Evolutionary conservation across 2,888 invertebrate genomes (phyloP).

Genomic region (Melieria picta): DNA sequence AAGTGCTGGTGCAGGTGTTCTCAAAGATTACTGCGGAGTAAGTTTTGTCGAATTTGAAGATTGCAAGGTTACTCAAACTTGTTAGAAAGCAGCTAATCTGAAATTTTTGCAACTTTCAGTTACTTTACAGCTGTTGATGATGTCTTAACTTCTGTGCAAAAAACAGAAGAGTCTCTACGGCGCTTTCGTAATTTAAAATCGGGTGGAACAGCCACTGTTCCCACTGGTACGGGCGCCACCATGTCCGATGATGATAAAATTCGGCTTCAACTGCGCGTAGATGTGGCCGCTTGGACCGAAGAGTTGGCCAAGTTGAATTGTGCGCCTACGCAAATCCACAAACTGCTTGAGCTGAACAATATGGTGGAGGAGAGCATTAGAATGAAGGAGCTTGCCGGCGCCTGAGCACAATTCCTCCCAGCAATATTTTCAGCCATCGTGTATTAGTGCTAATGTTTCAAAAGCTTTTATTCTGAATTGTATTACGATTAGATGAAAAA

Average conservation of each 20-base stretch:
- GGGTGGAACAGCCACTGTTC: conserved; percentile 53
- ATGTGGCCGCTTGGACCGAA: conserved; percentile 79
- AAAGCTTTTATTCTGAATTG: too few relatives aligned
- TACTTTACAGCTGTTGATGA: conserved; percentile 83
- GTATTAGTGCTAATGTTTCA: too few relatives aligned
- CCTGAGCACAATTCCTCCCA: too few relatives aligned
- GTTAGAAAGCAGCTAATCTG: background rate
- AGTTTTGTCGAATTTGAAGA: conserved; percentile 56
- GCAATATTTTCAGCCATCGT: too few relatives aligned
- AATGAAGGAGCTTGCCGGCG: conserved; percentile 53
- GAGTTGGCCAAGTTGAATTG: conserved; percentile 71
- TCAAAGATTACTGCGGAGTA: conserved; percentile 70
- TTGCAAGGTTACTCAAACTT: conserved; percentile 1
- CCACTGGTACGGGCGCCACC: conserved; percentile 60
- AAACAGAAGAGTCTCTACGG: conserved; percentile 93
- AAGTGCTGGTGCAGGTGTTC: conserved; percentile 60
- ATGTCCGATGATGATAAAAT: conserved; percentile 94
- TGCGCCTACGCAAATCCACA: conserved; percentile 70
- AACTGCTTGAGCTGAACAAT: conserved; percentile 71
- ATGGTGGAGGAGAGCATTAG: conserved; percentile 74
- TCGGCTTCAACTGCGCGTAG: conserved; percentile 86
- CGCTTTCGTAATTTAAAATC: conserved; percentile 87
- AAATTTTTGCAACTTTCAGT: conserved; percentile 58
- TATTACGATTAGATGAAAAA: too few relatives aligned
- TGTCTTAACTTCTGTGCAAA: conserved; percentile 91